Base-by-base conservation (phyloP, 2,888 invertebrate species). In the Brachyopa scutellaris region DNA sequence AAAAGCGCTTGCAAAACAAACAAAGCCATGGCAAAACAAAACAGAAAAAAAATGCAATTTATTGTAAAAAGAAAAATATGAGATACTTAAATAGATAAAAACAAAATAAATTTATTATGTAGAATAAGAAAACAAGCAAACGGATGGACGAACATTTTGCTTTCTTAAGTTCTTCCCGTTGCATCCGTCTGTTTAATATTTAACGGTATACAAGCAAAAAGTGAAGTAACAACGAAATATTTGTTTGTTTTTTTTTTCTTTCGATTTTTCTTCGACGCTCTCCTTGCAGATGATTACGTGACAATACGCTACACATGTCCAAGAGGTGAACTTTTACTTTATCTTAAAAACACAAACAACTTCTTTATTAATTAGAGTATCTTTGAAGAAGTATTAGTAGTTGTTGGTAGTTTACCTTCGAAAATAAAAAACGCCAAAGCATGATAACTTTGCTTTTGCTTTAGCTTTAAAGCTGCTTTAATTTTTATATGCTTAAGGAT, bases 301-400 rank as follows among this genome's bases (percentile, higher is more conserved):
- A 96, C 95, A 88, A 94, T 97, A 91, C 95, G 95, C 92, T 97
- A 97, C 94, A 96, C 95, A 93, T 95, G 94, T 91, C 94, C 94
- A 90, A 94, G 95, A 97, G 96, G 97, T 96, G 90, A 90, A 88
- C 87, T 85, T 85, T 62, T 40, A 31, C 26, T 67, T 55, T 53
- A 15, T 45, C 9, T 51, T 59, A 42, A 29, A 17, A 29, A 31
- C 26, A 40, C n/a, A 23, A 9, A 13, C 8, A 33, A n/a, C 13
- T 23, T 73, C 42, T 55, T 45, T 67, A 26, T 26, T 49, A 19
- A 15, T 55, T 53, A 26, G 2, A 31, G n/a, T 29, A 40, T 59
- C 36, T 42, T 61, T 26, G 57, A 40, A 78, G 49, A 29, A 74
- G 61, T 67, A 67, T 61, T 67, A 36, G 23, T 47, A 33, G 47